Conservation (phyloP, 2,113 vertebrate species). For the Morone saxatilis region DNA sequence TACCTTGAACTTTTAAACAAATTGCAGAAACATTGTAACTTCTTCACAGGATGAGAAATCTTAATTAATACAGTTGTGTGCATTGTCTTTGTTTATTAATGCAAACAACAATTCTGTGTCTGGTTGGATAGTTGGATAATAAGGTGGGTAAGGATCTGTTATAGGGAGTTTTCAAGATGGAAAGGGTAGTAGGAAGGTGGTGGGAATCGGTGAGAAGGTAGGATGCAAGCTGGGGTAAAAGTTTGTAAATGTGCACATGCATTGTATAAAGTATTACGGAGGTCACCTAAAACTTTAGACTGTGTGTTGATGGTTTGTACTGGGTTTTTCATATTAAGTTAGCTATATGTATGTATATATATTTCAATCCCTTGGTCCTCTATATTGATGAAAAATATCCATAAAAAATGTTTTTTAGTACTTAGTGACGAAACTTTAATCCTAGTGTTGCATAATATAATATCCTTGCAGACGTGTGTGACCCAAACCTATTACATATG, state of each 20-base stretch:
- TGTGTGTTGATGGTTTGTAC: not conserved
- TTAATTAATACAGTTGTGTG: too few species aligned
- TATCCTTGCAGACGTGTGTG: not conserved
- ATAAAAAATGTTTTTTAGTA: not conserved
- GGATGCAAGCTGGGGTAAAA: not conserved
- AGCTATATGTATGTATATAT: too few species aligned
- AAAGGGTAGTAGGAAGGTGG: too few species aligned
- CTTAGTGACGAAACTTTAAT: constrained; percentile 3
- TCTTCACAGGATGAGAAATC: too few species aligned
- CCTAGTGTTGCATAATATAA: constrained; percentile 8
- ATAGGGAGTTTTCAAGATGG: too few species aligned
- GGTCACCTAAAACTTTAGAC: not conserved
- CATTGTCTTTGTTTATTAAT: too few species aligned
- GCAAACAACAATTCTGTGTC: too few species aligned
- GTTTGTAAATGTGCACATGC: not conserved
- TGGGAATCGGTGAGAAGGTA: not conserved
- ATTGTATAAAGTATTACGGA: not conserved
- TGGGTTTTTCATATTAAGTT: too few species aligned
- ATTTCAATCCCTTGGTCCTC: not conserved
- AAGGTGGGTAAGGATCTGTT: too few species aligned
- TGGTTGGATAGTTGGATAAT: too few species aligned
- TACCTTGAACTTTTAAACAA: not conserved
- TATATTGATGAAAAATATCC: not conserved
- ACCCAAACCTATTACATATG: constrained; percentile 32
- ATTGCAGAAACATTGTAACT: too few species aligned